phyloP scores from a whole-genome alignment of 2,797 vertebrate genomes.

The Helicolenus hilgendorfi region DNA sequence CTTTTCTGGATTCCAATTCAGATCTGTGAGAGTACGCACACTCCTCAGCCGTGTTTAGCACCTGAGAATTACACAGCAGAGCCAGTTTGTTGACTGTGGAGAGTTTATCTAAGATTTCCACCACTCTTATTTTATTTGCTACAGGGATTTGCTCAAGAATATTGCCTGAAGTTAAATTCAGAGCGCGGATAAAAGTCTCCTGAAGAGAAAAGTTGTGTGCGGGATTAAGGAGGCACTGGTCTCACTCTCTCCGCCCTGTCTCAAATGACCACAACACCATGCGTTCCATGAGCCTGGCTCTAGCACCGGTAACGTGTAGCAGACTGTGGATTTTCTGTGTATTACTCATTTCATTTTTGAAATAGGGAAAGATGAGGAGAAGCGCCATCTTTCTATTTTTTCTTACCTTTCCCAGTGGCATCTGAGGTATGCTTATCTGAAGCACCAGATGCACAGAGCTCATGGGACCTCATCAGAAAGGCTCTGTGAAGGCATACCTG shows the following conservation, averaged over 20 bases:
- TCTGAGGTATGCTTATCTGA: constrained; percentile 88
- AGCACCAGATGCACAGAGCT: constrained; percentile 87
- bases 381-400: constrained; percentile 63
- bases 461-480: constrained; percentile 89
- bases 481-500: constrained; percentile 84
- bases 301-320: constrained; percentile 18
- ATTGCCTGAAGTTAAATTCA: constrained; percentile 32
- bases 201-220: constrained; percentile 53
- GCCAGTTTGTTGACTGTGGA: constrained; percentile 37
- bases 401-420: constrained; percentile 70
- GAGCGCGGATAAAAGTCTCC: constrained; percentile 45
- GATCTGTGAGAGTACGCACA: constrained; percentile 14
- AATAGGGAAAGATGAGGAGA: constrained; percentile 59
- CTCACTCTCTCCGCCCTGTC: constrained; percentile 11
- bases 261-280: constrained; percentile 55
- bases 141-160: constrained; percentile 12
- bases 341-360: constrained; percentile 75
- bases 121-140: constrained; percentile 39
- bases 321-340: constrained; percentile 78
- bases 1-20: constrained; percentile 63
- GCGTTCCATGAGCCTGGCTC: constrained; percentile 17
- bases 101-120: constrained; percentile 40
- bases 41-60: constrained; percentile 42
- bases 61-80: constrained; percentile 52
- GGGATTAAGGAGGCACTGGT: constrained; percentile 55